These are phyloP conservation scores for Hylaeus anthracinus DNA, from an alignment of 1,140 invertebrate genomes.

Conservation along the genomic window DNA sequence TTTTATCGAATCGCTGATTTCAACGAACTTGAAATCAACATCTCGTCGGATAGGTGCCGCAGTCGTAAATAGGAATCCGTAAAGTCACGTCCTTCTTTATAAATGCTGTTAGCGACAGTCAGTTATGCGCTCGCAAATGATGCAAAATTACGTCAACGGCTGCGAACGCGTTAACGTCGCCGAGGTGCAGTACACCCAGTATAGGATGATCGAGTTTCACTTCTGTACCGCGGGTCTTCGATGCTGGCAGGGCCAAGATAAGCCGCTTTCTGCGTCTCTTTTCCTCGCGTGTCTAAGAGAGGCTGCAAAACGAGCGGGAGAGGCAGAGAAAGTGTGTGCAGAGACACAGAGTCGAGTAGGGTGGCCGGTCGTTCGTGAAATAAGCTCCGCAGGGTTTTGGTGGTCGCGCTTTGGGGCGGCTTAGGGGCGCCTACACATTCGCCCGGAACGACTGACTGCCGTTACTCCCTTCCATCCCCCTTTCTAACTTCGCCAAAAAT, in stretches of 20 bases:
- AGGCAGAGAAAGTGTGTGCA: constrained; percentile 45
- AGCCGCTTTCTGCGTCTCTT: constrained; percentile 68
- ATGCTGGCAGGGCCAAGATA: constrained; percentile 72
- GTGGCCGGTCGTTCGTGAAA: constrained; percentile 80
- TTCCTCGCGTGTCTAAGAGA: constrained; percentile 51
- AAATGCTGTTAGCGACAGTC: no score
- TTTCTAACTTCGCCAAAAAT: constrained; percentile 51
- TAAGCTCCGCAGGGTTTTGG: constrained; percentile 79
- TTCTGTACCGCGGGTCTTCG: constrained; percentile 59
- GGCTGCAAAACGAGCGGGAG: constrained; percentile 7
- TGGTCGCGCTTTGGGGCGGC: constrained; percentile 77
- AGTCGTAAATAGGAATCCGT: no score
- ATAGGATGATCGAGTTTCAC: constrained; percentile 63
- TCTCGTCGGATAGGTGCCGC: no score
- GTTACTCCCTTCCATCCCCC: constrained; percentile 45
- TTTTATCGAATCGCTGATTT: no score
- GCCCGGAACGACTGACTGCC: constrained; percentile 69
- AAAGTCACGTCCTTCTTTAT: no score
- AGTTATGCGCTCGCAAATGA: no score
- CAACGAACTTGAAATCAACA: no score
- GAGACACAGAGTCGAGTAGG: constrained; percentile 65
- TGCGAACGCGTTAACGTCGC: background rate
- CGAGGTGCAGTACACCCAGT: constrained; percentile 51
- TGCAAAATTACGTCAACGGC: no score
- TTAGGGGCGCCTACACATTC: constrained; percentile 70